Evolutionary conservation across 2,888 invertebrate species (phyloP).

Genomic region (Stenodema calcarata): DNA sequence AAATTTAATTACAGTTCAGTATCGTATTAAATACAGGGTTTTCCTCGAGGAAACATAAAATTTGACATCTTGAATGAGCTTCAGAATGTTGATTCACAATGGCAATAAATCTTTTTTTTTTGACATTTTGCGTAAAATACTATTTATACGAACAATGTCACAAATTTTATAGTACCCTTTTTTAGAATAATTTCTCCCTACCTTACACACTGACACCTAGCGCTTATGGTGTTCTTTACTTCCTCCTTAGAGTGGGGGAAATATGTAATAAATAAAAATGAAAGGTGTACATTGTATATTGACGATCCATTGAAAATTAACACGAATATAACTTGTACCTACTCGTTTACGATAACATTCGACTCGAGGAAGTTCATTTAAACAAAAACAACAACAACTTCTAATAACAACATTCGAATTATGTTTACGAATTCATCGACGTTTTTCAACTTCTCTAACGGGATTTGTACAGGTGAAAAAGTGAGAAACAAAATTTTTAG

Average conservation of each 20-base stretch:
- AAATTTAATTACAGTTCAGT: not conserved
- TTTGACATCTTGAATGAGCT: not conserved
- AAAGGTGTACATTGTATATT: not conserved
- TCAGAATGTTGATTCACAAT: slow-evolving; percentile 25
- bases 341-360: not conserved
- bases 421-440: not conserved
- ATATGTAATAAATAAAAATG: not conserved
- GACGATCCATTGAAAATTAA: too few species aligned
- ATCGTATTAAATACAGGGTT: not conserved
- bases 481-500: not conserved
- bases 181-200: slow-evolving; percentile 31
- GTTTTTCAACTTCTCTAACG: not conserved
- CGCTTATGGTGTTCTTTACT: not conserved
- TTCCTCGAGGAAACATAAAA: not conserved
- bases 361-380: not conserved
- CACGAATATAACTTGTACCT: not conserved
- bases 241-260: not conserved
- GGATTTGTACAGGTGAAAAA: not conserved
- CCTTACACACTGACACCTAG: slow-evolving; percentile 21
- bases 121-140: slow-evolving; percentile 2
- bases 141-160: not conserved
- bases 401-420: not conserved
- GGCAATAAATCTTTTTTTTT: not conserved
- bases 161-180: not conserved
- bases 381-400: not conserved